Percentiles rank a stretch among this genome's conserved stretches.
Evolutionary conservation across 1,140 invertebrate species (phyloP).

Genomic region (Aphaenogaster floridana): DNA sequence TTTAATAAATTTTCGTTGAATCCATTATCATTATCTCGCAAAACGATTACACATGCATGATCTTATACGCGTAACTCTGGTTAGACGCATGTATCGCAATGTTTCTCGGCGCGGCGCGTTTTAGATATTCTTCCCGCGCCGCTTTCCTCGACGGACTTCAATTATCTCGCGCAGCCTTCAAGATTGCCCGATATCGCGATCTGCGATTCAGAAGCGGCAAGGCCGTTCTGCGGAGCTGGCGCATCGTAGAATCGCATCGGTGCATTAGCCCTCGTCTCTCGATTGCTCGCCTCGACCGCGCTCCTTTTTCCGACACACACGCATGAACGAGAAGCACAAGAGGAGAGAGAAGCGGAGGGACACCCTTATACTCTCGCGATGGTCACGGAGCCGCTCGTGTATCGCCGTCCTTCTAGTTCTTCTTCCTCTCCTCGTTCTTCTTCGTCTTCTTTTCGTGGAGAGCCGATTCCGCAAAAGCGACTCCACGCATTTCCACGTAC

Average conservation of each 20-base stretch:
- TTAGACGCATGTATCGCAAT: not conserved
- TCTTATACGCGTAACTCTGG: not conserved
- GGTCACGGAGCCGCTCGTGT: not conserved
- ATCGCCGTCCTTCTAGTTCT: constrained; percentile 27
- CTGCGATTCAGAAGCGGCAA: constrained; percentile 53
- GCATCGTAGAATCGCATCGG: constrained; percentile 37
- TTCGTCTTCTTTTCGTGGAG: constrained; percentile 61
- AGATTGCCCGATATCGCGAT: constrained; percentile 59
- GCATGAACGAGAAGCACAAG: not conserved
- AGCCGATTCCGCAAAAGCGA: constrained; percentile 73
- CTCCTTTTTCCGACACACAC: constrained; percentile 10
- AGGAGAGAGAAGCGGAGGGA: not conserved
- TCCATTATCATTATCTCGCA: not conserved
- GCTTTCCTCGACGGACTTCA: constrained; percentile 14
- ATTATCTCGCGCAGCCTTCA: constrained; percentile 53
- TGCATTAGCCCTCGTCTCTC: constrained; percentile 25
- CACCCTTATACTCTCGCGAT: constrained; percentile 44
- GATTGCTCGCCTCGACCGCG: not conserved
- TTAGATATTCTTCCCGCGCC: not conserved
- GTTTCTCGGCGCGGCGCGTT: not conserved
- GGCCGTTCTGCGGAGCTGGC: not conserved
- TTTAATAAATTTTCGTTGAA: not conserved
- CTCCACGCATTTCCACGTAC: constrained; percentile 67
- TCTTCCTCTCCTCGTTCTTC: constrained; percentile 22
- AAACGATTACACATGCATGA: not conserved